A percentile compares a stretch with the other conserved stretches of the same genome.
Evolutionary conservation across 64 coral and sea anemone genomes (phyloP).

Genomic region (Stichodactyla mertensii): DNA sequence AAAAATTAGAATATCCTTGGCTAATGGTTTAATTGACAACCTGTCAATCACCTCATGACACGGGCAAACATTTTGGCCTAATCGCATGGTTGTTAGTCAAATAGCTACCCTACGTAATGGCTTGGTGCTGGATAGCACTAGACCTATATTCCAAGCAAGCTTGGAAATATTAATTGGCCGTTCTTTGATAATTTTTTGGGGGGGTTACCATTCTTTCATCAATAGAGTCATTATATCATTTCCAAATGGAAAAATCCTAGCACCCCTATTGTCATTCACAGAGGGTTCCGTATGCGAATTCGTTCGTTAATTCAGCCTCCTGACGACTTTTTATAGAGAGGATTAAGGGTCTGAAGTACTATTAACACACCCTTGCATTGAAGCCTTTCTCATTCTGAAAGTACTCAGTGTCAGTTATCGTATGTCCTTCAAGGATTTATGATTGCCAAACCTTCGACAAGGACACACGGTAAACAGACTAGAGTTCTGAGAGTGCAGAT

Average conservation of each 20-base stretch:
- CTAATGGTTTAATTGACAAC: constrained; percentile 85
- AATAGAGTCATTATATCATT: background rate
- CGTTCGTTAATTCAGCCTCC: background rate
- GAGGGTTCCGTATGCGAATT: background rate
- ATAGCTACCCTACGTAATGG: constrained; percentile 78
- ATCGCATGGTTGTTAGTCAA: constrained; percentile 76
- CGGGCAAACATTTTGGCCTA: constrained; percentile 79
- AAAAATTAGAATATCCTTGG: constrained; percentile 91
- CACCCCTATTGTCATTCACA: background rate
- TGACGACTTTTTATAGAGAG: background rate
- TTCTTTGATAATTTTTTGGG: constrained; percentile 15
- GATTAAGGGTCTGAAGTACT: constrained; percentile 24
- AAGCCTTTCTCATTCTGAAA: constrained; percentile 28
- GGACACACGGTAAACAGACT: constrained; percentile 11
- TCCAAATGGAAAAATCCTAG: background rate
- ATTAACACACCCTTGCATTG: constrained; percentile 27
- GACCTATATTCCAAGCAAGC: constrained; percentile 29
- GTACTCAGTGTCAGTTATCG: constrained; percentile 21
- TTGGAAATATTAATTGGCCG: constrained; percentile 64
- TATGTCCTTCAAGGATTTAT: constrained; percentile 1
- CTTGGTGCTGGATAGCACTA: constrained; percentile 29
- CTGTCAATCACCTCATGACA: constrained; percentile 85
- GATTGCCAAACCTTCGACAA: constrained; percentile 11
- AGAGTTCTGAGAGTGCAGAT: constrained; percentile 10
- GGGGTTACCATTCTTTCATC: background rate